phyloP scores from a whole-genome alignment of 2,888 invertebrate genomes.

The Busseola fusca region DNA sequence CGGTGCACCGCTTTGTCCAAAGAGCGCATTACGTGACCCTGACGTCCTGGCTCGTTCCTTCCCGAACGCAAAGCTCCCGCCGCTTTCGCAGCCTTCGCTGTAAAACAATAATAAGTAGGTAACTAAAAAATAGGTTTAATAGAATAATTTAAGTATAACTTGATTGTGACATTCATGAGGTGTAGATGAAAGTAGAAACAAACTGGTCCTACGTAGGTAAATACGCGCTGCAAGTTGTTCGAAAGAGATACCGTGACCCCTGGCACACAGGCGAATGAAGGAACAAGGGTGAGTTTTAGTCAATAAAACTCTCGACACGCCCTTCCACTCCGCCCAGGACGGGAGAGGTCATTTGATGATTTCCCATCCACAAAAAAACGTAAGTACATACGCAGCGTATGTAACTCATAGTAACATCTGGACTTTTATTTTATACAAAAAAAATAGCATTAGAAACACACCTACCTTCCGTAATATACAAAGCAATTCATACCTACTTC shows the following conservation, averaged over 20 bases:
- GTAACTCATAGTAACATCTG: not conserved
- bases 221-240: too few species aligned
- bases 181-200: not conserved
- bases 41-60: slow-evolving; percentile 12
- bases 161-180: not conserved
- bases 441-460: not conserved
- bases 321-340: too few species aligned
- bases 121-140: not conserved
- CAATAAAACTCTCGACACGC: too few species aligned
- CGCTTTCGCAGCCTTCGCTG: slow-evolving; percentile 74
- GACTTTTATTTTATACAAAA: not conserved
- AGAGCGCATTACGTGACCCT: slow-evolving; percentile 70
- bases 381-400: not conserved
- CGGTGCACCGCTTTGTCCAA: slow-evolving; percentile 71
- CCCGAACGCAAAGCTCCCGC: slow-evolving; percentile 71
- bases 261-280: too few species aligned
- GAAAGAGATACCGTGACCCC: too few species aligned
- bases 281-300: too few species aligned
- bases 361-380: too few species aligned
- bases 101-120: slow-evolving; percentile 27
- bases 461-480: not conserved
- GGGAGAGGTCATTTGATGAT: too few species aligned
- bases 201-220: not conserved
- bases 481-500: not conserved
- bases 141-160: not conserved